phyloP scores from a whole-genome alignment of 2,797 vertebrate species.

The Coccyzus lansbergi region DNA sequence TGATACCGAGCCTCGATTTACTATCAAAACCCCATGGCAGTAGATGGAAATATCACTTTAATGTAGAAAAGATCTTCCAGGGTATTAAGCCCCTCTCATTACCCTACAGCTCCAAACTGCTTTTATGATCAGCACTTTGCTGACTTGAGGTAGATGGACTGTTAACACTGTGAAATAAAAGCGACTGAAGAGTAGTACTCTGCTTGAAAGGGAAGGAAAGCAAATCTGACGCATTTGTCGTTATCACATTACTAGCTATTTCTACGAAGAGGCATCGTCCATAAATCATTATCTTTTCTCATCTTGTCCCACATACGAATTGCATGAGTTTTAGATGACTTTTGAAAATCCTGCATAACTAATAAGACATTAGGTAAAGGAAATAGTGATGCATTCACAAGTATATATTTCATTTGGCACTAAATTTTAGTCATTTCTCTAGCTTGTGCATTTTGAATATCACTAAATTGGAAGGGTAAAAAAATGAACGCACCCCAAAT shows the following conservation, averaged over 20 bases:
- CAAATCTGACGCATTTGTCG: not conserved
- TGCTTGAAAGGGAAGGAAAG: not conserved
- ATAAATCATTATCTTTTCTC: not conserved
- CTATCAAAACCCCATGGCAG: fast-evolving
- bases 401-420: not conserved
- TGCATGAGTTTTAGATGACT: not conserved
- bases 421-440: not conserved
- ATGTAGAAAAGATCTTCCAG: not conserved
- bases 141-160: not conserved
- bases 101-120: not conserved
- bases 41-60: not conserved
- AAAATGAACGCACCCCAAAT: fast-evolving
- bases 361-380: not conserved
- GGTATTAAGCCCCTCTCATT: not conserved
- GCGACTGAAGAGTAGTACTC: fast-evolving
- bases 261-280: fast-evolving
- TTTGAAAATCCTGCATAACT: not conserved
- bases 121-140: not conserved
- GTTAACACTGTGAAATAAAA: not conserved
- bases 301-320: fast-evolving
- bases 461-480: not conserved
- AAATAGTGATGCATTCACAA: not conserved
- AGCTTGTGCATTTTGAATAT: not conserved
- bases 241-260: not conserved
- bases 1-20: not conserved